Percentiles rank a stretch among this genome's conserved stretches.
These are phyloP conservation scores for Sanderia malayensis DNA, from an alignment of 30 jellyfish, hydroid and myxozoan species.

Conservation along the genomic window DNA sequence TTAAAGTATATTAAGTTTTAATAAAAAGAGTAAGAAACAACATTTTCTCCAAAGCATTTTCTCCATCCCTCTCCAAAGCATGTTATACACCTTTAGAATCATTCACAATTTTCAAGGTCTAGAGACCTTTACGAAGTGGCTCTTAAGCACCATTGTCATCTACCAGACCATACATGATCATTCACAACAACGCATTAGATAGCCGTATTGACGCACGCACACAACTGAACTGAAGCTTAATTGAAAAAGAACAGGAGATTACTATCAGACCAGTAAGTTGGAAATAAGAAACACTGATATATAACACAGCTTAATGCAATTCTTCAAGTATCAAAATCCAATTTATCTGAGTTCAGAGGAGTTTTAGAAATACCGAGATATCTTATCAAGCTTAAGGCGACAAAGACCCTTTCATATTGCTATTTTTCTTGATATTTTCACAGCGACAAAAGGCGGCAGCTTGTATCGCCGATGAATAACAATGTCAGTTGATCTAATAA, in stretches of 20 bases:
- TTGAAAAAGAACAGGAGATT: too few relatives aligned
- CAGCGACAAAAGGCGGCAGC: constrained; percentile 2
- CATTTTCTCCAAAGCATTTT: too few relatives aligned
- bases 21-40: too few relatives aligned
- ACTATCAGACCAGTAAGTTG: neutral
- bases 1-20: too few relatives aligned
- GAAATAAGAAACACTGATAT: neutral
- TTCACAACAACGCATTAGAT: too few relatives aligned
- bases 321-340: neutral
- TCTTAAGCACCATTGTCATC: too few relatives aligned
- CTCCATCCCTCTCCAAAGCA: neutral
- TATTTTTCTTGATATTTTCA: neutral
- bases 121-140: too few relatives aligned
- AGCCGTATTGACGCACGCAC: too few relatives aligned
- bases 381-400: neutral
- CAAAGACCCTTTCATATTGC: neutral
- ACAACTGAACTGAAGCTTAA: too few relatives aligned
- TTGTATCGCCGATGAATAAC: constrained; percentile 3
- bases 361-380: neutral
- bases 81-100: neutral
- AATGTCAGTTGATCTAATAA: constrained; percentile 18
- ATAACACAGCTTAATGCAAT: neutral
- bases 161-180: too few relatives aligned
- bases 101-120: too few relatives aligned
- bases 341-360: neutral